Evolutionary conservation across 2,113 vertebrate genomes (phyloP), one percentile per base, ranked within the genome.

Genomic region (Aspidoscelis tigris): DNA sequence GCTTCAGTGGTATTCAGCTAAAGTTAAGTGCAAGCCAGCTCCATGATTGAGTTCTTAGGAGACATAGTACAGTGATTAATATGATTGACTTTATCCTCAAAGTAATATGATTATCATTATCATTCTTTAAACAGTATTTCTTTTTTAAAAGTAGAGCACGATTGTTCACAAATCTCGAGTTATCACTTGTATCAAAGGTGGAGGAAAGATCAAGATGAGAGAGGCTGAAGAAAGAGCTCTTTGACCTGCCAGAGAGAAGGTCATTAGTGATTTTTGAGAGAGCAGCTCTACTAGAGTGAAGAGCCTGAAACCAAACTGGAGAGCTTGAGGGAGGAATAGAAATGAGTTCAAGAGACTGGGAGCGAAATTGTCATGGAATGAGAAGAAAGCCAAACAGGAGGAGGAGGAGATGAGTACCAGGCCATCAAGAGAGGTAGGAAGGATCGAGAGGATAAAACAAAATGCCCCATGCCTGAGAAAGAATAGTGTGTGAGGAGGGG

Each of bases 231-330:
- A 91, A 90, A 87, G 86, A 90, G 84, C 0, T 1, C 85, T 89
- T 90, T 86, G 90, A 93, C 92, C 75, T 90, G 86, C 84, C 90
- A 89, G 86, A 92, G 90, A 91, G 88, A 84, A 91, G 89, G 90
- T 94, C 92, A 91, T 94, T 93, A 92, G 90, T 90, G 82, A 89
- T 93, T 93, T 92, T 78, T 88, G 88, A 91, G 83, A 94, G 91
- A 91, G 85, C 88, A 94, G 87, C 85, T 93, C 91, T 85, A 89
- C 73, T 55, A 70, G 87, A 80, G 86, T 94, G 93, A 94, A 94
- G 94, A 93, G 89, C 86, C 78, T 93, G 87, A 90, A 94, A 94
- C 86, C 87, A 93, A 88, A 89, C 86, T 86, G 91, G 85, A 84
- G 91, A 92, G 88, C 88, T 81, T 91, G 87, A 91, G 90, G 91